These are phyloP conservation scores for Lagocephalus sceleratus DNA, from an alignment of 2,797 vertebrate genomes.

Conservation along the genomic window DNA sequence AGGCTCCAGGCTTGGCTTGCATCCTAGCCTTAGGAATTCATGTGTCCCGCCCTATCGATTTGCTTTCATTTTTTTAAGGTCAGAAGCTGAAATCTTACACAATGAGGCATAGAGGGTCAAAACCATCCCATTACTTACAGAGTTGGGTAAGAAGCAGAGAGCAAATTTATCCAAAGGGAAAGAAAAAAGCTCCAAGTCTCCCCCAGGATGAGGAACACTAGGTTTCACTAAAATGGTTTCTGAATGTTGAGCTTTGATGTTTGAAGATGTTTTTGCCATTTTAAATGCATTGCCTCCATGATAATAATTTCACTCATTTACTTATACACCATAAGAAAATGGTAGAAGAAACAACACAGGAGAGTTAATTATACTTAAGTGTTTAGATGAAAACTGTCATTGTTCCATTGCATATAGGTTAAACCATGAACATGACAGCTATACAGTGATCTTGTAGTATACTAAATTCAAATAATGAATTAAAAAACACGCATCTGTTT, in stretches of 20 bases:
- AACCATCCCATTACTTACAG: constrained; percentile 70
- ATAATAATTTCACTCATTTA: too few relatives aligned
- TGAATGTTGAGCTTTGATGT: background rate
- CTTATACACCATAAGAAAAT: too few relatives aligned
- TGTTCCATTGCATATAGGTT: too few relatives aligned
- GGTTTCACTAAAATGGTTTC: constrained; percentile 22
- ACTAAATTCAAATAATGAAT: too few relatives aligned
- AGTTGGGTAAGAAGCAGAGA: constrained; percentile 41
- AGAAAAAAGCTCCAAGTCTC: constrained; percentile 31
- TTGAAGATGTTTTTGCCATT: too few relatives aligned
- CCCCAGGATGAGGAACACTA: constrained; percentile 38
- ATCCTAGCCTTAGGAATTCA: constrained; percentile 69
- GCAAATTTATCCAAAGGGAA: constrained; percentile 53
- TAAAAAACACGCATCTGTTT: too few relatives aligned
- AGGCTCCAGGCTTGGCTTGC: constrained; percentile 60
- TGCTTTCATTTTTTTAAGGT: constrained; percentile 79
- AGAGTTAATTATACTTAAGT: too few relatives aligned
- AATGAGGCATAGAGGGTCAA: constrained; percentile 72
- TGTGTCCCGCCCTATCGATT: constrained; percentile 71
- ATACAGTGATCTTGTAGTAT: too few relatives aligned
- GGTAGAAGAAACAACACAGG: too few relatives aligned
- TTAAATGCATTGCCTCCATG: too few relatives aligned
- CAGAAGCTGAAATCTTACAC: constrained; percentile 77
- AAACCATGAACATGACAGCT: too few relatives aligned
- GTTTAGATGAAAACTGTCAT: too few relatives aligned